Conservation (phyloP, 2,113 vertebrate species). For the Cathartes aura region DNA sequence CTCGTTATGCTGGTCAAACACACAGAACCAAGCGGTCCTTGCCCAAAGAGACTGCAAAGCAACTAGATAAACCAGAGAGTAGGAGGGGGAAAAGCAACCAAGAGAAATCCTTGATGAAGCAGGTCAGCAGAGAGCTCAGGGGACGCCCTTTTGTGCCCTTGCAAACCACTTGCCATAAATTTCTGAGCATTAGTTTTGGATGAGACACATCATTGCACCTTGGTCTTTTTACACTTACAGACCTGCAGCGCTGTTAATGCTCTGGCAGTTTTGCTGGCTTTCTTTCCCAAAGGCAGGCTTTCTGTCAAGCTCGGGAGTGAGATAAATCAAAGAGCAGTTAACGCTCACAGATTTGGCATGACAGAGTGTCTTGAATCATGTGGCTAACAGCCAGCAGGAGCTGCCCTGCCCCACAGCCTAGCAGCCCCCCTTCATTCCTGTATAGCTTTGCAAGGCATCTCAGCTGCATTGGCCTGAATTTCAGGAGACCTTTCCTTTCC, state of each 20-base stretch:
- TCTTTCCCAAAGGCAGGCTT: background rate
- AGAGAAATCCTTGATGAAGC: background rate
- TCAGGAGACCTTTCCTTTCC: background rate
- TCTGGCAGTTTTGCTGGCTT: background rate
- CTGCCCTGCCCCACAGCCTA: background rate
- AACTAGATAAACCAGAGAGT: background rate
- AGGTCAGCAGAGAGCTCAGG: background rate
- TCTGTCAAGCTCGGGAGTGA: background rate
- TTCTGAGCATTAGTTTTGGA: background rate
- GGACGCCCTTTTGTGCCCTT: background rate
- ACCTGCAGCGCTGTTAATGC: background rate
- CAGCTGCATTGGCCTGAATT: background rate
- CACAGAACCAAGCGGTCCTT: background rate
- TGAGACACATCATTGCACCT: background rate
- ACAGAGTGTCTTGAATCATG: background rate
- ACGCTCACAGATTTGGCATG: background rate
- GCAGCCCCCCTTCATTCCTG: background rate
- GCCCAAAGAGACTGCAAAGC: background rate
- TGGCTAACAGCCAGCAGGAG: background rate
- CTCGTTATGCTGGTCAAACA: background rate
- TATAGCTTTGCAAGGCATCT: background rate
- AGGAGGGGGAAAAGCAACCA: accelerated
- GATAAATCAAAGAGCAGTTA: background rate
- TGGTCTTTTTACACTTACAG: background rate
- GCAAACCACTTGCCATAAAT: background rate